Percentiles rank a stretch among this genome's conserved stretches.
Evolutionary conservation across 2,888 invertebrate genomes (phyloP).

Genomic region (Drosophila parthenogenetica): DNA sequence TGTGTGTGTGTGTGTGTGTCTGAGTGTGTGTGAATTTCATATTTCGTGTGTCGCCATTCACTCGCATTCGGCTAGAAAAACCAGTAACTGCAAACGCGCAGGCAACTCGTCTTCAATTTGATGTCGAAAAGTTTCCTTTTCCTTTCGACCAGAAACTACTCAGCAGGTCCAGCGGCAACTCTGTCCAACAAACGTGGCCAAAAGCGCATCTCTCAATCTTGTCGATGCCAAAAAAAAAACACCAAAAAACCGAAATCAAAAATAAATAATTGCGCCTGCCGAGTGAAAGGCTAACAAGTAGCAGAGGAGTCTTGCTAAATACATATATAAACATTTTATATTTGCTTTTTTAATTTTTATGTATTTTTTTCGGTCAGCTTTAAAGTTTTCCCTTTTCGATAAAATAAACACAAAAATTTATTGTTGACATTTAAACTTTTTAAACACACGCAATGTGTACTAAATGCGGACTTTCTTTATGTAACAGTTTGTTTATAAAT

Average conservation of each 20-base stretch:
- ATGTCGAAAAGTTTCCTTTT: constrained; percentile 57
- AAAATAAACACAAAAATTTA: no score
- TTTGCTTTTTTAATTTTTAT: constrained; percentile 5
- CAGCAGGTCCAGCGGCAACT: constrained; percentile 3
- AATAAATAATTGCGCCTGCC: constrained; percentile 49
- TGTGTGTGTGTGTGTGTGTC: constrained; percentile 7
- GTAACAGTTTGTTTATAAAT: no score
- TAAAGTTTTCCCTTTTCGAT: not conserved
- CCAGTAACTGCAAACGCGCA: constrained; percentile 35
- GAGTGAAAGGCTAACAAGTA: constrained; percentile 67
- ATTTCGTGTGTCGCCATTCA: constrained; percentile 72
- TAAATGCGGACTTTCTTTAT: no score
- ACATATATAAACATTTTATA: constrained; percentile 2
- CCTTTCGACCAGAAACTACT: constrained; percentile 53
- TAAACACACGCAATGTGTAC: no score
- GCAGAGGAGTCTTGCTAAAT: constrained; percentile 23
- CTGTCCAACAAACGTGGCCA: constrained; percentile 33
- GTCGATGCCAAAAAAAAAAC: constrained; percentile 21
- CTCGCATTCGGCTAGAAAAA: constrained; percentile 57
- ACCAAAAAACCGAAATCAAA: not conserved
- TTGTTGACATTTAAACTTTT: no score
- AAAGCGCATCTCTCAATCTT: constrained; percentile 57
- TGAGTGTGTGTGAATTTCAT: constrained; percentile 43
- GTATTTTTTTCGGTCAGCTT: not conserved
- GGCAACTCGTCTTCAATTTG: constrained; percentile 46